Evolutionary conservation across 2,888 invertebrate genomes (phyloP), one percentile per base, ranked within the genome.

Genomic region (Cheilosia impressa): DNA sequence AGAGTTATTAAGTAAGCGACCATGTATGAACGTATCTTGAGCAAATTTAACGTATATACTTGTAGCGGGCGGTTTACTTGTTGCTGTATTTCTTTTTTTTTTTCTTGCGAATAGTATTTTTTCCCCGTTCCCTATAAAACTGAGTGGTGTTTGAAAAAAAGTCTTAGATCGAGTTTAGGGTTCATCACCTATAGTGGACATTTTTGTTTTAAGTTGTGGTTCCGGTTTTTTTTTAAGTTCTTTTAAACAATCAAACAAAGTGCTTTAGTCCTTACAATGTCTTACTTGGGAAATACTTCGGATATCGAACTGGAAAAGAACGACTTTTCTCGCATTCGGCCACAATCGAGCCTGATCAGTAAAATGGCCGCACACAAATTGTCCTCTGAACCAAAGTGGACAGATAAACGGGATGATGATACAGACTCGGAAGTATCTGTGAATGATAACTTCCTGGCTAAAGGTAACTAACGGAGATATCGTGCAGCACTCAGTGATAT

Each of bases 361-460:
- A 92, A 91, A 88, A 89, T 90, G 89, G 90, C 90, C 43, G 90
- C 90, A 27, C 90, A 90, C 72, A 92, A 92, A 88, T 87, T 91
- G 10, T 90, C 91, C 19, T 76, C 90, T 69, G 92, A 92, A 80
- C 90, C 91, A 4, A 90, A 91, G 75, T 92, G 92, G 92, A 87
- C 89, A 17, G 90, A 90, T 60, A 92, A 92, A 87, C 89, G 90
- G 91, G 95, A 95, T 91, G 95, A 96, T 92, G 96, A 96, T 92
- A 95, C 95, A 82, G 96, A 96, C 92, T 96, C 96, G 89, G 96
- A 97, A 89, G 96, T 96, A 78, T 95, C 95, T 89, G 95, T 95
- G 90, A 94, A 94, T 10, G 95, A 95, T 85, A 95, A 96, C 91
- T 97, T 97, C 92, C 93, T 97, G 88, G 96, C 96, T 58, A 96